Percentiles rank a stretch among this genome's conserved stretches.
Conservation (phyloP, 1,140 invertebrate genomes). For the Glossosoma conforme region DNA sequence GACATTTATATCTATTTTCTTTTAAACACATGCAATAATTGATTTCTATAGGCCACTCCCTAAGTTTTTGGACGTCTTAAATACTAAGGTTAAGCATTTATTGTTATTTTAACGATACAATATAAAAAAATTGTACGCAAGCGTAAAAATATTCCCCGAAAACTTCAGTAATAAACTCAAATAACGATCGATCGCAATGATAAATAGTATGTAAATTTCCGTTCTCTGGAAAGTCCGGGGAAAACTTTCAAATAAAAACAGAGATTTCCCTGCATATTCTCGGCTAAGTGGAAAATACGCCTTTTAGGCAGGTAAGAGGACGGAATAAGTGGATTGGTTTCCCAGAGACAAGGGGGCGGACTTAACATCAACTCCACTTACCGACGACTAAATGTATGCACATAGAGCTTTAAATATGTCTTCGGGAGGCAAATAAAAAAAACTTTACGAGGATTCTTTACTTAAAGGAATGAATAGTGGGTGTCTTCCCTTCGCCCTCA, state of each 20-base stretch:
- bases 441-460: constrained; percentile 20
- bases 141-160: neutral
- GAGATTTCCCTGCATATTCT: too few species aligned
- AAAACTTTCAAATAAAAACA: constrained; percentile 14
- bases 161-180: neutral
- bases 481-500: constrained; percentile 5
- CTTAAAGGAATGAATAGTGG: constrained; percentile 14
- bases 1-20: too few species aligned
- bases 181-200: neutral
- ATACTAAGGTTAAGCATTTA: too few species aligned
- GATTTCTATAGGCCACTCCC: too few species aligned
- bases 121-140: too few species aligned
- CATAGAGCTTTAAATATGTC: constrained; percentile 26
- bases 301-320: constrained; percentile 24
- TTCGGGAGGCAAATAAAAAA: constrained; percentile 15
- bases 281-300: constrained; percentile 24
- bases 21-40: too few species aligned
- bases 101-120: too few species aligned
- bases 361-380: neutral
- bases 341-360: too few species aligned
- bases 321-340: constrained; percentile 28
- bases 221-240: constrained; percentile 8
- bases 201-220: constrained; percentile 18
- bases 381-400: constrained; percentile 10
- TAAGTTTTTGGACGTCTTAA: too few species aligned